A percentile compares a stretch with the other conserved stretches of the same genome.
These are phyloP conservation scores for Doris montereyensis DNA, from an alignment of 2,888 invertebrate species.

Conservation along the genomic window DNA sequence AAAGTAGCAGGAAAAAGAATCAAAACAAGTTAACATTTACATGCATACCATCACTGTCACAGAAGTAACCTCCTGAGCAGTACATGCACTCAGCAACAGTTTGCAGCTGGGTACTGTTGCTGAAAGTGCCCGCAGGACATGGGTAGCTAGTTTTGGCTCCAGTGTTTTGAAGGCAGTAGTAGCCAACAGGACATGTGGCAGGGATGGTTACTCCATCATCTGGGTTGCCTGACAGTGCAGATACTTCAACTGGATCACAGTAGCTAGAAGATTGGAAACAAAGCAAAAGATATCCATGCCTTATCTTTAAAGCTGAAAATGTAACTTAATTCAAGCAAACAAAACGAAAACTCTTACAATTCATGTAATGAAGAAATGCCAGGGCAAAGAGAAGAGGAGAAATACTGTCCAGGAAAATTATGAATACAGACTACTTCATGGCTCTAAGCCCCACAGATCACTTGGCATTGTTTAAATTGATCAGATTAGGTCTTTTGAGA, in stretches of 20 bases:
- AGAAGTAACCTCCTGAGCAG: slow-evolving; percentile 64
- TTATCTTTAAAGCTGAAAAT: neutral
- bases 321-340: neutral
- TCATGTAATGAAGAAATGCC: neutral
- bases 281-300: too few relatives aligned
- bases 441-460: too few relatives aligned
- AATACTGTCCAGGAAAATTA: too few relatives aligned
- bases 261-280: slow-evolving; percentile 49
- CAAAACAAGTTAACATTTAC: too few relatives aligned
- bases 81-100: slow-evolving; percentile 54
- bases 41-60: slow-evolving; percentile 51
- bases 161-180: slow-evolving; percentile 65
- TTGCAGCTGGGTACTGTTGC: slow-evolving; percentile 59
- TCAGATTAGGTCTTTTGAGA: too few relatives aligned
- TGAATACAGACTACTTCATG: too few relatives aligned
- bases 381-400: too few relatives aligned
- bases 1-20: too few relatives aligned
- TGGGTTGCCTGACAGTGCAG: slow-evolving; percentile 48
- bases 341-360: neutral
- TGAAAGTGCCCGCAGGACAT: slow-evolving; percentile 66
- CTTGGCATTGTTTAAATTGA: too few relatives aligned
- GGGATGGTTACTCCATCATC: slow-evolving; percentile 59
- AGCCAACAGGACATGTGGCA: slow-evolving; percentile 59
- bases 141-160: slow-evolving; percentile 54
- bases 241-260: slow-evolving; percentile 64